Evolutionary conservation across 2,797 vertebrate species (phyloP).

Genomic region (Manis crassicaudata): DNA sequence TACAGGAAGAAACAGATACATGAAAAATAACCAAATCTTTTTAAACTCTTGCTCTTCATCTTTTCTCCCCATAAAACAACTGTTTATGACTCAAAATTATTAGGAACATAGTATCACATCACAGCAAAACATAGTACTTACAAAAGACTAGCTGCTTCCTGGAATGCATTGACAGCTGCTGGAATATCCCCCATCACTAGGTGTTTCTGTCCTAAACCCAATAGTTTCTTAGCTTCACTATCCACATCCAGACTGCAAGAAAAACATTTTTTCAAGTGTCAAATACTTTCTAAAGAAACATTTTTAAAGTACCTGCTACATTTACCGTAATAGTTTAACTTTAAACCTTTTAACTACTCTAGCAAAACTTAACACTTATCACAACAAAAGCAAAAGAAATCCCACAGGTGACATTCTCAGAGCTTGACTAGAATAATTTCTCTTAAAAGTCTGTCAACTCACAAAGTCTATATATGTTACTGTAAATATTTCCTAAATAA

Average conservation of each 20-base stretch:
- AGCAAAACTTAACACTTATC: not conserved
- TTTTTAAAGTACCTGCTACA: not conserved
- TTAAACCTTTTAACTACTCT: not conserved
- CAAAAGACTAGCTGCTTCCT: slow-evolving; percentile 96
- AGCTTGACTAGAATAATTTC: not conserved
- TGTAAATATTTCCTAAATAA: not conserved
- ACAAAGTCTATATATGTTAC: not conserved
- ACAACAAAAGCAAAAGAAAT: slow-evolving; percentile 10
- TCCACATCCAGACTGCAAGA: slow-evolving; percentile 88
- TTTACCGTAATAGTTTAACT: not conserved
- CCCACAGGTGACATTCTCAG: not conserved
- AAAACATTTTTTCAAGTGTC: slow-evolving; percentile 28
- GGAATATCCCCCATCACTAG: slow-evolving; percentile 97
- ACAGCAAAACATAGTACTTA: slow-evolving; percentile 87
- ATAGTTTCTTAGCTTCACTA: slow-evolving; percentile 95
- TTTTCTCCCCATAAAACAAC: not conserved
- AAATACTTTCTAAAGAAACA: slow-evolving; percentile 38
- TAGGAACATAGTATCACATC: not conserved
- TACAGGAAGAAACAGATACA: not conserved
- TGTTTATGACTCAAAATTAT: slow-evolving; percentile 3
- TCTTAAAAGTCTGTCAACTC: not conserved
- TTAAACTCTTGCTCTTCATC: not conserved
- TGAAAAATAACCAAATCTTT: not conserved
- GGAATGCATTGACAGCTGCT: slow-evolving; percentile 94
- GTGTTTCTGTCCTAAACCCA: slow-evolving; percentile 95